A percentile compares a stretch with the other conserved stretches of the same genome.
Conservation (phyloP, 2,888 invertebrate genomes). For the Charanyca ferruginea region DNA sequence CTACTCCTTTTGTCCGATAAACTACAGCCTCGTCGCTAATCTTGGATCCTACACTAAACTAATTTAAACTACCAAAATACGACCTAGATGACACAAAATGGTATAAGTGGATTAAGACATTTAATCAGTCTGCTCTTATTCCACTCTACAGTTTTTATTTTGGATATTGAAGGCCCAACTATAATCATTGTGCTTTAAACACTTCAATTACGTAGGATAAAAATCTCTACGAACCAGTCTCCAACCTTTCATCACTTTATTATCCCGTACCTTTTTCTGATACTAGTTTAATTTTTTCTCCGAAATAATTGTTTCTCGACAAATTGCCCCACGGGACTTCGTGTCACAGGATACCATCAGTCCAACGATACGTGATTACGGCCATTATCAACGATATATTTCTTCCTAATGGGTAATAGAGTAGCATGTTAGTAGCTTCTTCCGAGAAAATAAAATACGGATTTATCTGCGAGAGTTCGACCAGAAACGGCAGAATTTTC, state of each 20-base stretch:
- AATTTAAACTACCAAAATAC: constrained; percentile 66
- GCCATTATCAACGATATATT: constrained; percentile 69
- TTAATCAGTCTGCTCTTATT: constrained; percentile 54
- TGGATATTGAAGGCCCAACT: constrained; percentile 32
- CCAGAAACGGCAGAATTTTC: constrained; percentile 26
- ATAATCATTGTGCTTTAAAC: constrained; percentile 55
- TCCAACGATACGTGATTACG: constrained; percentile 64
- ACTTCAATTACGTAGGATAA: constrained; percentile 52
- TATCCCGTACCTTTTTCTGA: constrained; percentile 18
- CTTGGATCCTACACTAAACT: constrained; percentile 58
- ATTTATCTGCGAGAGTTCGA: constrained; percentile 41
- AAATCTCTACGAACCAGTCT: constrained; percentile 49
- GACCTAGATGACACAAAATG: constrained; percentile 48
- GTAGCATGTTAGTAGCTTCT: constrained; percentile 60
- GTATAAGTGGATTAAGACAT: constrained; percentile 62
- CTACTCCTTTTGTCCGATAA: constrained; percentile 36
- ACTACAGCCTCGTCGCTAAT: constrained; percentile 53
- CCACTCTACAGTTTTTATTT: constrained; percentile 52
- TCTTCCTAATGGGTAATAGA: constrained; percentile 71
- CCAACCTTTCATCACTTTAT: constrained; percentile 32
- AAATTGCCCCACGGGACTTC: constrained; percentile 33
- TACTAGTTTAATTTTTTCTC: constrained; percentile 35
- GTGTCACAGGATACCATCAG: constrained; percentile 49
- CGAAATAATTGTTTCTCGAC: constrained; percentile 27
- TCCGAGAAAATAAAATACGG: constrained; percentile 57